A percentile compares a stretch with the other conserved stretches of the same genome.
phyloP scores from a whole-genome alignment of 92 coral and sea anemone genomes.

The Heliopora coerulea region DNA sequence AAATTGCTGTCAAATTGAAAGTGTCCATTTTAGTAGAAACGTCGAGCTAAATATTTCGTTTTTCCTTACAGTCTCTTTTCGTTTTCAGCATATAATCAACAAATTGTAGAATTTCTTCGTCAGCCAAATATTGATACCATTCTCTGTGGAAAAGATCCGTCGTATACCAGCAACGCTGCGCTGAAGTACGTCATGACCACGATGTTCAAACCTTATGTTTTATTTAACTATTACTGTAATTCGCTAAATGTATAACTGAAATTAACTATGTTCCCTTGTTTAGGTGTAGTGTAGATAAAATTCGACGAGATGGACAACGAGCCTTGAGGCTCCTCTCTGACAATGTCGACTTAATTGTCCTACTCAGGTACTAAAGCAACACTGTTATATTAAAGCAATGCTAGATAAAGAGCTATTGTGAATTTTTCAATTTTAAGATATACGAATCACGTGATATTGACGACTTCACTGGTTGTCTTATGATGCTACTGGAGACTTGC shows the following conservation, averaged over 20 bases:
- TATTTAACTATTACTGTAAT: background rate
- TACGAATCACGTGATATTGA: too few relatives aligned
- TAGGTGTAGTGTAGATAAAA: constrained; percentile 83
- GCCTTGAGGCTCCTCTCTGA: constrained; percentile 79
- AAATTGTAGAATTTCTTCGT: constrained; percentile 82
- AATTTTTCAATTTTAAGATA: too few relatives aligned
- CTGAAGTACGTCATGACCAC: constrained; percentile 63
- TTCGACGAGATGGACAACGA: constrained; percentile 85
- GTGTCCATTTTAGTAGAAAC: too few relatives aligned
- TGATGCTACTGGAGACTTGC: too few relatives aligned
- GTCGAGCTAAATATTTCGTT: background rate
- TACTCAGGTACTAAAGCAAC: constrained; percentile 85
- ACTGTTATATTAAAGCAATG: too few relatives aligned
- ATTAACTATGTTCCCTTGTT: background rate
- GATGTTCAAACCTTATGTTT: background rate
- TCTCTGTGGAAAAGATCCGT: constrained; percentile 65
- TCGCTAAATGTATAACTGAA: too few relatives aligned
- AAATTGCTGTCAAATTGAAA: too few relatives aligned
- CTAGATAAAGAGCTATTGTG: too few relatives aligned
- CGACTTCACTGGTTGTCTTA: too few relatives aligned
- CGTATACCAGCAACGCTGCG: constrained; percentile 64
- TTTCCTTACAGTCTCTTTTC: background rate
- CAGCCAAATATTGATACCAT: constrained; percentile 79
- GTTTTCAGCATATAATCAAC: constrained; percentile 86
- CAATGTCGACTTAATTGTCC: constrained; percentile 84